phyloP scores from a whole-genome alignment of 2,113 vertebrate species.

The Phyllostomus discolor region DNA sequence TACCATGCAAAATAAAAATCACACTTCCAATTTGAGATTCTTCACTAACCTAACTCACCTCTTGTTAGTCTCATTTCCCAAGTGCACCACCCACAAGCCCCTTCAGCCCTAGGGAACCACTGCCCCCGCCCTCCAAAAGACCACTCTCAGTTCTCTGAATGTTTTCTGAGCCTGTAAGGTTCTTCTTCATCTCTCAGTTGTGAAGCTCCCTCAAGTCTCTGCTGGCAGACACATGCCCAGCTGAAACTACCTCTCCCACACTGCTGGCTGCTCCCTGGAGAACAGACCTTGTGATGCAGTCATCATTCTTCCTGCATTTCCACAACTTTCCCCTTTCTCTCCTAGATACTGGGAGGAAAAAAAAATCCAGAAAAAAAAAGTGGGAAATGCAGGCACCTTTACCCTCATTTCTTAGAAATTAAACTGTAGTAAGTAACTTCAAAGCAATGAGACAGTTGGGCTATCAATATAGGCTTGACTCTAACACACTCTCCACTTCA shows the following conservation, averaged over 20 bases:
- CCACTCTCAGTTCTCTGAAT: fast-evolving
- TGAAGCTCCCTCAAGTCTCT: neutral
- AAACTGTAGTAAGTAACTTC: neutral
- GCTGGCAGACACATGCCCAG: neutral
- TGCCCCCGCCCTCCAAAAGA: neutral
- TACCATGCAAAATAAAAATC: neutral
- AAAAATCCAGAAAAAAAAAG: neutral
- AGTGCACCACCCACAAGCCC: neutral
- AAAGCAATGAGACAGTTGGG: neutral
- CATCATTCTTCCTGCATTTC: neutral
- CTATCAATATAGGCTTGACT: neutral
- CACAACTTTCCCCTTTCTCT: neutral
- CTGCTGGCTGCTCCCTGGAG: neutral
- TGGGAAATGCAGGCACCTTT: neutral
- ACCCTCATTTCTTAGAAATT: neutral
- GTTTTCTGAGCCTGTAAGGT: neutral
- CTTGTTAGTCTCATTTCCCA: neutral
- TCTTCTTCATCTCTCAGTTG: neutral
- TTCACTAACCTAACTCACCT: neutral
- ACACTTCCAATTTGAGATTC: neutral
- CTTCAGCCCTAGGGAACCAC: neutral
- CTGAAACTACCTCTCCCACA: neutral
- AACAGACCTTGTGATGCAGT: no score
- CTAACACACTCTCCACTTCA: neutral
- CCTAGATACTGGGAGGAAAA: neutral